These are phyloP conservation scores for Drosophila ustulata DNA, from an alignment of 2,888 invertebrate genomes.

Conservation along the genomic window DNA sequence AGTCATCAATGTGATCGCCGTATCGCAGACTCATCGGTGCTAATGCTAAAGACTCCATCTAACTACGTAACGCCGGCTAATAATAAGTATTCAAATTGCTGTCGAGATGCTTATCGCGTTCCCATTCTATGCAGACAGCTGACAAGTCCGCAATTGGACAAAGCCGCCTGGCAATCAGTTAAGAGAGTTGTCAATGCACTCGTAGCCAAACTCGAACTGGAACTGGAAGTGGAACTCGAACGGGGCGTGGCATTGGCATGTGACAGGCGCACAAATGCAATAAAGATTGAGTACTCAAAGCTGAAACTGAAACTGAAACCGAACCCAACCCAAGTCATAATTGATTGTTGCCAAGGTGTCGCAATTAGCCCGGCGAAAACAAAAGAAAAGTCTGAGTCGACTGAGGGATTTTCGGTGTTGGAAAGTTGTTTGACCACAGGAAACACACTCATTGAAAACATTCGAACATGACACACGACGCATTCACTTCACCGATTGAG, in stretches of 20 bases:
- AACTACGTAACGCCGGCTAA: constrained; percentile 49
- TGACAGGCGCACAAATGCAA: constrained; percentile 48
- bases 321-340: constrained; percentile 41
- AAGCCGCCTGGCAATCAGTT: constrained; percentile 38
- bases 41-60: constrained; percentile 46
- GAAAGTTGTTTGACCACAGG: constrained; percentile 56
- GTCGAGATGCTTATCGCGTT: constrained; percentile 59
- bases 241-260: constrained; percentile 34
- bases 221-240: constrained; percentile 5
- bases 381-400: constrained; percentile 59
- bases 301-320: constrained; percentile 1
- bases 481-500: constrained; percentile 22
- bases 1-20: constrained; percentile 33
- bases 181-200: constrained; percentile 54
- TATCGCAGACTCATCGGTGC: constrained; percentile 39
- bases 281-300: constrained; percentile 52
- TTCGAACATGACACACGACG: constrained; percentile 31
- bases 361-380: constrained; percentile 56
- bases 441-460: constrained; percentile 32
- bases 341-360: constrained; percentile 57
- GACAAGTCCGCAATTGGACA: constrained; percentile 35
- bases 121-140: constrained; percentile 58
- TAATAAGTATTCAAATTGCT: constrained; percentile 49
- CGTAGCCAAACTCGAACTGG: constrained; percentile 1
- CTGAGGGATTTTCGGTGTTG: constrained; percentile 19